phyloP scores from a whole-genome alignment of 2,888 invertebrate species.

The Bombylius discolor region DNA sequence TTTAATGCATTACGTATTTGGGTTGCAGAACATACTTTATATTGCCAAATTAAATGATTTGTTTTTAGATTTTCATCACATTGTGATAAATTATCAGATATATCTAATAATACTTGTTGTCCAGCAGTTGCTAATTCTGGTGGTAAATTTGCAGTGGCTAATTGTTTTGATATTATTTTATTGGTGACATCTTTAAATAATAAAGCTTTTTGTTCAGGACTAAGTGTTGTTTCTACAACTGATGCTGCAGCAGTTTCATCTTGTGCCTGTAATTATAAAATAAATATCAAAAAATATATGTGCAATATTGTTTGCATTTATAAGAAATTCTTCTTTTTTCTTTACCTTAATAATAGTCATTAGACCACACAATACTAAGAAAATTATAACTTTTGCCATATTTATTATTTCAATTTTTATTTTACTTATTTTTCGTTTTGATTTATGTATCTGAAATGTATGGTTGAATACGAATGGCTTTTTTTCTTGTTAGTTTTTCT shows the following conservation, averaged over 20 bases:
- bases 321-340: neutral
- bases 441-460: too few relatives aligned
- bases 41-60: conserved; percentile 3
- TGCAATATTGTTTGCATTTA: neutral
- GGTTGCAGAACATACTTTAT: conserved; percentile 5
- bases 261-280: neutral
- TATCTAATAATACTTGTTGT: conserved; percentile 2
- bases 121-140: neutral
- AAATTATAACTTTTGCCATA: conserved; percentile 3
- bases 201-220: neutral
- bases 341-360: conserved; percentile 1
- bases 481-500: too few relatives aligned
- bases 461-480: too few relatives aligned
- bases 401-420: neutral
- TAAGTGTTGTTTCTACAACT: neutral
- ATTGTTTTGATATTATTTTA: neutral
- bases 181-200: neutral
- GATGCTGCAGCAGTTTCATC: neutral
- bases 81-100: neutral
- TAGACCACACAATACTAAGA: neutral
- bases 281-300: neutral
- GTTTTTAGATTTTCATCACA: conserved; percentile 1
- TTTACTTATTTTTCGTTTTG: neutral
- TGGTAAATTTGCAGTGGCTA: conserved; percentile 1
- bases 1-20: conserved; percentile 2